Evolutionary conservation across 2,113 vertebrate genomes (phyloP).

Genomic region (Corythaeola cristata): DNA sequence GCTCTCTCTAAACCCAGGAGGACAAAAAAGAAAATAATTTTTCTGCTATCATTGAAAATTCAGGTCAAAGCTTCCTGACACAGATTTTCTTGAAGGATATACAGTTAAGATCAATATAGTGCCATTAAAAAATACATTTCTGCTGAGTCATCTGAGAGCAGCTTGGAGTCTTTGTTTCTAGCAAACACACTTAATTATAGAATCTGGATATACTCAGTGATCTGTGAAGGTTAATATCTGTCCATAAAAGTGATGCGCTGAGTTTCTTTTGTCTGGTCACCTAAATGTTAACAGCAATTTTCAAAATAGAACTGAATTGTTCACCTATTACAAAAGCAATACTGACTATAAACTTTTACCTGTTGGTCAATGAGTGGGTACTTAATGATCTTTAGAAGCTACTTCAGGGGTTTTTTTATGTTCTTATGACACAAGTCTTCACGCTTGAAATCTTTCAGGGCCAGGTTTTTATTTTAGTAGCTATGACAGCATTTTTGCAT

Average conservation of each 20-base stretch:
- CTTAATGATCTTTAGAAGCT: background rate
- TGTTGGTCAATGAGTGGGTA: background rate
- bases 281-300: background rate
- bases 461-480: background rate
- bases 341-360: background rate
- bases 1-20: background rate
- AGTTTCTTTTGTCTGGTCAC: background rate
- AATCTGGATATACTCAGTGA: conserved; percentile 28
- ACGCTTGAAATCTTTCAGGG: background rate
- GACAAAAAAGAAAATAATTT: background rate
- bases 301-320: background rate
- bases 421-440: background rate
- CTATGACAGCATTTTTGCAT: background rate
- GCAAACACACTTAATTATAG: conserved; percentile 31
- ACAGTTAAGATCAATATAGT: conserved; percentile 37
- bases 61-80: background rate
- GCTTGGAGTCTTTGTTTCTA: conserved; percentile 15
- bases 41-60: conserved; percentile 15
- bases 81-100: conserved; percentile 41
- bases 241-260: background rate
- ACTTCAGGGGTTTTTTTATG: background rate
- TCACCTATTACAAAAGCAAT: background rate
- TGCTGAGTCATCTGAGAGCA: conserved; percentile 37
- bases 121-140: conserved; percentile 17
- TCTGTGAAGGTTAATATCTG: conserved; percentile 58